Evolutionary conservation across 2,888 invertebrate genomes (phyloP).

Genomic region (Lasioglossum leucozonium): DNA sequence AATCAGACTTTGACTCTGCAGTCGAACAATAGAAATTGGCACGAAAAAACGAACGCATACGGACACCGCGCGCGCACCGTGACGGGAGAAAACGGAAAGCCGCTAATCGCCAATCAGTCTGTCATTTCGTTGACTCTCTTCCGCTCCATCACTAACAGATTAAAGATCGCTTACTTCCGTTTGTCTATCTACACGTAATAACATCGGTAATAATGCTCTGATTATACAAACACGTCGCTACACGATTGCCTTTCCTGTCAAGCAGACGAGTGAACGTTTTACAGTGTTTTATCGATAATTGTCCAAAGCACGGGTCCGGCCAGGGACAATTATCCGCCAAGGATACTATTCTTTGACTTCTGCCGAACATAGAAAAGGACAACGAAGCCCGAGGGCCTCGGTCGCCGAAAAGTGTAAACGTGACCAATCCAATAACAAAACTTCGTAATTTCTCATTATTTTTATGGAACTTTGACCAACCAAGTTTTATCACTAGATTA

Average conservation of each 20-base stretch:
- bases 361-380: too few species aligned
- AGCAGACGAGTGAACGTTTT: conserved; percentile 20
- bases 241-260: not conserved
- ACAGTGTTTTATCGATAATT: too few species aligned
- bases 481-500: too few species aligned
- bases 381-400: too few species aligned
- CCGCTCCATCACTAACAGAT: conserved; percentile 48
- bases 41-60: not conserved
- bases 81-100: not conserved
- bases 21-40: conserved; percentile 4
- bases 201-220: conserved; percentile 58
- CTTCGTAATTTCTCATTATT: too few species aligned
- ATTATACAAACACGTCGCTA: conserved; percentile 58
- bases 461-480: too few species aligned
- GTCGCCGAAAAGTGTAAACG: too few species aligned
- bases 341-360: too few species aligned
- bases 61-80: not conserved
- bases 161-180: conserved; percentile 41
- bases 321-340: too few species aligned
- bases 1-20: conserved; percentile 5
- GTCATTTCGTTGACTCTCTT: conserved; percentile 55
- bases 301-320: too few species aligned
- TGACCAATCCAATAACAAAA: too few species aligned
- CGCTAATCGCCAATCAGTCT: conserved; percentile 9
- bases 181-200: conserved; percentile 58